These are phyloP conservation scores for Spea bombifrons DNA, from an alignment of 2,113 vertebrate genomes.

Conservation along the genomic window DNA sequence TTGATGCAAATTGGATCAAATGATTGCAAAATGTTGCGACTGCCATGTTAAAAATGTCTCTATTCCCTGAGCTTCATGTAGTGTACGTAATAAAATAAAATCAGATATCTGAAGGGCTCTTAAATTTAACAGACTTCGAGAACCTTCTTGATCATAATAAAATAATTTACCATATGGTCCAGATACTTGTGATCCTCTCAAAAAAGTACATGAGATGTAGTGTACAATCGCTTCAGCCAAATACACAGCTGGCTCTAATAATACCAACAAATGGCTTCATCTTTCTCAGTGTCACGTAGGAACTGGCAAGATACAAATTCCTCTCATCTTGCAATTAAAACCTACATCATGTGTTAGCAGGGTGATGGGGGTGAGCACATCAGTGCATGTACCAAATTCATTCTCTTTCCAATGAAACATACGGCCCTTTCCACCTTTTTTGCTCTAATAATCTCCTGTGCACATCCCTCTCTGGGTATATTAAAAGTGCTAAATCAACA, in stretches of 20 bases:
- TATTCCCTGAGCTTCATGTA: too few relatives aligned
- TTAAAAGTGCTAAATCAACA: constrained; percentile 69
- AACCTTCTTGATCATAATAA: constrained; percentile 80
- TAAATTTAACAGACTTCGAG: constrained; percentile 74
- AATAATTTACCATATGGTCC: constrained; percentile 82
- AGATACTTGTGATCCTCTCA: constrained; percentile 69
- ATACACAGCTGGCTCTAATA: constrained; percentile 86
- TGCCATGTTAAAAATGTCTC: too few relatives aligned
- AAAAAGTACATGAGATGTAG: constrained; percentile 79
- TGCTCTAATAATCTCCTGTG: constrained; percentile 67
- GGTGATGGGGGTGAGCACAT: constrained; percentile 77
- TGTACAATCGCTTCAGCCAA: constrained; percentile 72
- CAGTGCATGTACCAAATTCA: constrained; percentile 67
- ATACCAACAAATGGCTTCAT: constrained; percentile 85
- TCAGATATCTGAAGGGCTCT: constrained; percentile 75
- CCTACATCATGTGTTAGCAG: constrained; percentile 74
- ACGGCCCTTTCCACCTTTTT: constrained; percentile 65
- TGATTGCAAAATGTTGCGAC: too few relatives aligned
- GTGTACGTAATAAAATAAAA: constrained; percentile 62
- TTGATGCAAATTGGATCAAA: too few relatives aligned
- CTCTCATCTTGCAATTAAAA: constrained; percentile 73
- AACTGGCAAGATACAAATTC: constrained; percentile 65
- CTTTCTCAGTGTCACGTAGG: constrained; percentile 79
- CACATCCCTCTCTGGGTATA: constrained; percentile 57
- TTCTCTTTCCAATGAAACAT: constrained; percentile 63